Evolutionary conservation across 2,113 vertebrate species (phyloP).

Genomic region (Atherinomorus stipes): DNA sequence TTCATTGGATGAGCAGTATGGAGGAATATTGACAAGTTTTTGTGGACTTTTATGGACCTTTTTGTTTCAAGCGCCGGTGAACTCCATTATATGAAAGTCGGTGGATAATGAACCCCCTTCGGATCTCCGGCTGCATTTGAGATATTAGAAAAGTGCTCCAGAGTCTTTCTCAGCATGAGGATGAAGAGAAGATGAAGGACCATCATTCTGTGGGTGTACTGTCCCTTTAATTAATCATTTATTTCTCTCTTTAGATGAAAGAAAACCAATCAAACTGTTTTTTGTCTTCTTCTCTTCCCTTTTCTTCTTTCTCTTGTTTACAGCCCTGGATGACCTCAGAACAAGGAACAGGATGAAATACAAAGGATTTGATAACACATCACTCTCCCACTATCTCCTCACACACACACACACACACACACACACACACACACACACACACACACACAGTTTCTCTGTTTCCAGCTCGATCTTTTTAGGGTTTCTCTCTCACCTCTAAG

Average conservation of each 20-base stretch:
- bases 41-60: too few relatives aligned
- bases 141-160: too few relatives aligned
- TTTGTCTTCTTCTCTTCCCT: constrained; percentile 60
- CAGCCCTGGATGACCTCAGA: constrained; percentile 49
- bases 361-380: constrained; percentile 82
- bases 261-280: constrained; percentile 62
- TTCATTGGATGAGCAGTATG: too few relatives aligned
- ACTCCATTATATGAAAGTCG: too few relatives aligned
- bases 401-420: constrained; percentile 3
- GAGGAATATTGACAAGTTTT: too few relatives aligned
- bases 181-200: too few relatives aligned
- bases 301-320: constrained; percentile 61
- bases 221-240: neutral
- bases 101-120: too few relatives aligned
- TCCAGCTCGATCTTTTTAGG: constrained; percentile 74
- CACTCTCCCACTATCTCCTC: constrained; percentile 2
- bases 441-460: constrained; percentile 52
- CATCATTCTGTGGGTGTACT: too few relatives aligned
- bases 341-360: constrained; percentile 64
- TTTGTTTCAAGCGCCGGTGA: too few relatives aligned
- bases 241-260: neutral
- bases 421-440: constrained; percentile 22
- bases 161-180: too few relatives aligned
- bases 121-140: too few relatives aligned
- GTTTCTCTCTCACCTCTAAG: constrained; percentile 65